A percentile compares a stretch with the other conserved stretches of the same genome.
Conservation (phyloP, 1,140 invertebrate species). For the Sinonovacula constricta region DNA sequence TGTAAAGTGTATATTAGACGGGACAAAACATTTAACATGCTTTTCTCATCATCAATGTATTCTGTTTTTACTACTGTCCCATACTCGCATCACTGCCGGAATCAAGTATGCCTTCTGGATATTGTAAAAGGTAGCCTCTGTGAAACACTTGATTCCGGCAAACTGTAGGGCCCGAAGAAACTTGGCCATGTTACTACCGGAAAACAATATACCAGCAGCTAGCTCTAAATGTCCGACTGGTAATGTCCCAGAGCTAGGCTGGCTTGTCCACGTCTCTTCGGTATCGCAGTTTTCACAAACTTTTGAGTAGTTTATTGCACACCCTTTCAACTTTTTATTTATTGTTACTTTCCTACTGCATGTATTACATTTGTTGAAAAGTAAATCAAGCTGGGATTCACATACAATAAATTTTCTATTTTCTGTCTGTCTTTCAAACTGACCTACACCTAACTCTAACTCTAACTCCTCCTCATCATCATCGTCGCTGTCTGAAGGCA, state of each 20-base stretch:
- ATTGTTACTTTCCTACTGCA: background rate
- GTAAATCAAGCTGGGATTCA: background rate
- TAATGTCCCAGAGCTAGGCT: background rate
- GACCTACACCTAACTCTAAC: too few relatives aligned
- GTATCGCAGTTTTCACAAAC: background rate
- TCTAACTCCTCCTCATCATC: too few relatives aligned
- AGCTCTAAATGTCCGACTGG: background rate
- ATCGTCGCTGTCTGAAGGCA: too few relatives aligned
- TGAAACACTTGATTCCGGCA: background rate
- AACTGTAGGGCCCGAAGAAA: background rate
- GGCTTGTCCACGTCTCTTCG: background rate
- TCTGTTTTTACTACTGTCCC: background rate
- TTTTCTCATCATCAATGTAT: too few relatives aligned
- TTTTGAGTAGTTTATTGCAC: background rate
- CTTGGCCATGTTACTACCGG: background rate
- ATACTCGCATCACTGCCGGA: background rate
- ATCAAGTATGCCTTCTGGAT: background rate
- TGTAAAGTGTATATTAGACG: too few relatives aligned
- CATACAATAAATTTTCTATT: conserved; percentile 6
- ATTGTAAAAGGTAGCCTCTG: background rate
- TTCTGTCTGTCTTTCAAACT: too few relatives aligned
- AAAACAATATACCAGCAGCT: background rate
- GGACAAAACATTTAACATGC: too few relatives aligned
- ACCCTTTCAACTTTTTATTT: background rate
- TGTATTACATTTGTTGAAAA: background rate